Conservation (phyloP, 2,888 invertebrate genomes). For the Xylophagus ater region DNA sequence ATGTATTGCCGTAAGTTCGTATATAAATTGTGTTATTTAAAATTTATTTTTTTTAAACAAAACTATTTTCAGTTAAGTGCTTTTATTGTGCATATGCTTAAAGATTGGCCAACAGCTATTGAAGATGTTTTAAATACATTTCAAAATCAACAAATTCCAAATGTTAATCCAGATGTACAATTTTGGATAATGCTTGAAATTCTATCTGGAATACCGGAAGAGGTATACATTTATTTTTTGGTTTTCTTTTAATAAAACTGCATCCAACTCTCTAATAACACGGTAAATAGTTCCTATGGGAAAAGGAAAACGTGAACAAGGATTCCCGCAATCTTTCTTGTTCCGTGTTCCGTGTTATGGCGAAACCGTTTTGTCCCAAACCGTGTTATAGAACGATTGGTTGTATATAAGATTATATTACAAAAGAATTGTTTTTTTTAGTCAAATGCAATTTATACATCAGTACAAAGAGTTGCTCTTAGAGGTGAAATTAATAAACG, state of each 20-base stretch:
- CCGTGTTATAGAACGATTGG: no score
- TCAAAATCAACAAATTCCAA: slow-evolving; percentile 47
- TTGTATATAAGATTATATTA: no score
- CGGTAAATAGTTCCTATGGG: no score
- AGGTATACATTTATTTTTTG: slow-evolving; percentile 45
- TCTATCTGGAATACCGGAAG: slow-evolving; percentile 76
- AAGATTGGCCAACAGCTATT: slow-evolving; percentile 52
- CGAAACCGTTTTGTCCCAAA: no score
- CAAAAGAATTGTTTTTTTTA: slow-evolving; percentile 15
- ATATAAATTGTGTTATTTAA: background rate
- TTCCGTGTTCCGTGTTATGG: no score
- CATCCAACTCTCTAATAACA: no score
- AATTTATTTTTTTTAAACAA: background rate
- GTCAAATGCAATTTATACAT: slow-evolving; percentile 35
- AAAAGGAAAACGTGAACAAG: no score
- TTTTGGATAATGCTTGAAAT: slow-evolving; percentile 68
- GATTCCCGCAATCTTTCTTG: no score
- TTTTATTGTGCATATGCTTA: slow-evolving; percentile 58
- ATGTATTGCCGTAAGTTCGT: slow-evolving; percentile 63
- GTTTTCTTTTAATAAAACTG: slow-evolving; percentile 13
- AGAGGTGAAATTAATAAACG: slow-evolving; percentile 34
- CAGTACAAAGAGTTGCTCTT: slow-evolving; percentile 32
- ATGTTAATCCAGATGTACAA: slow-evolving; percentile 48
- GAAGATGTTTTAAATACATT: slow-evolving; percentile 60
- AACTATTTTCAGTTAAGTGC: slow-evolving; percentile 57